These are phyloP conservation scores for Mylabris phalerata DNA, from an alignment of 1,140 invertebrate species.

Conservation along the genomic window DNA sequence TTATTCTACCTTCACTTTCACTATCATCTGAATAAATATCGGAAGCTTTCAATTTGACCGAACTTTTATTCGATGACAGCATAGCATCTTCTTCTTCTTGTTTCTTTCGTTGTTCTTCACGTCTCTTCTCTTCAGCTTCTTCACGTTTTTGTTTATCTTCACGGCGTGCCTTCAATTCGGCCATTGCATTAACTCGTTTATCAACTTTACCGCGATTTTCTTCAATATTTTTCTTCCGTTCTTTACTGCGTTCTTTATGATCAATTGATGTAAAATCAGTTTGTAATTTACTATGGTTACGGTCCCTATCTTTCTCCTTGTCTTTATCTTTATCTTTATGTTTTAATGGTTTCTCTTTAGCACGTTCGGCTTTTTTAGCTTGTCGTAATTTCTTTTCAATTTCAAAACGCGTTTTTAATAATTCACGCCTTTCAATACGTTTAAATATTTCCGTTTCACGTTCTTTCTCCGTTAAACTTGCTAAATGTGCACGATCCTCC, in stretches of 20 bases:
- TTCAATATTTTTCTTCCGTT: conserved; percentile 87
- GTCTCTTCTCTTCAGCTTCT: conserved; percentile 47
- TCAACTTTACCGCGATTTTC: conserved; percentile 70
- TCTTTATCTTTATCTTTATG: conserved; percentile 53
- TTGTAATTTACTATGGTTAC: conserved; percentile 41
- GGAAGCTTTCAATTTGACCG: conserved; percentile 75
- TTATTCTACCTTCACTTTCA: conserved; percentile 58
- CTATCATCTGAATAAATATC: conserved; percentile 96
- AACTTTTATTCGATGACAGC: conserved; percentile 41
- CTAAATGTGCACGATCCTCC: conserved; percentile 82
- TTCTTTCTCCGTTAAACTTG: conserved; percentile 94
- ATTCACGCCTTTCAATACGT: conserved; percentile 86
- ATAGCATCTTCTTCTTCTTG: conserved; percentile 64
- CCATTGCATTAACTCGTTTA: conserved; percentile 87
- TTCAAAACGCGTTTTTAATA: conserved; percentile 90
- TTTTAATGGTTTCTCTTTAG: conserved; percentile 48
- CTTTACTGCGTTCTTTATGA: conserved; percentile 75
- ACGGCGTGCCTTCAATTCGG: conserved; percentile 77
- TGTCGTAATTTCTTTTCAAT: conserved; percentile 90
- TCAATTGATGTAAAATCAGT: conserved; percentile 50
- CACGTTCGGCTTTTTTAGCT: conserved; percentile 74
- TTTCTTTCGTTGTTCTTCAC: conserved; percentile 46
- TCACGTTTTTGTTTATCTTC: conserved; percentile 61
- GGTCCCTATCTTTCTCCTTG: conserved; percentile 46
- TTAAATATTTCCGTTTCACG: conserved; percentile 96